These are phyloP conservation scores for Nomada goodeniana DNA, from an alignment of 2,888 invertebrate genomes.

Conservation along the genomic window DNA sequence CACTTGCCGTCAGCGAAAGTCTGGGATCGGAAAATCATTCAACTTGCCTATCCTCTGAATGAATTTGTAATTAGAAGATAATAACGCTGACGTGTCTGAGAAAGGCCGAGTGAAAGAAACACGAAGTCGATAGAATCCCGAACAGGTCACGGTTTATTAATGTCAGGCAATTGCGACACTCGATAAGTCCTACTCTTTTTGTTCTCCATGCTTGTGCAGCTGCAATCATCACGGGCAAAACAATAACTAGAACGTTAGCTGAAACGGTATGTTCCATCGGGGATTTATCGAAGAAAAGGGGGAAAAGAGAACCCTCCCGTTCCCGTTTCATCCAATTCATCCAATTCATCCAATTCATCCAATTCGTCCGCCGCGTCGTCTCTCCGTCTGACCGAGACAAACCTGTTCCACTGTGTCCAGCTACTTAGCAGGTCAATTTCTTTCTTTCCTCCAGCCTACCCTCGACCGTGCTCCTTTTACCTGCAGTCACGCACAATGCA, in stretches of 20 bases:
- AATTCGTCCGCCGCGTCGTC: neutral
- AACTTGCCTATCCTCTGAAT: constrained; percentile 31
- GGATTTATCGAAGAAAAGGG: neutral
- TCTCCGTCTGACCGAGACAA: constrained; percentile 19
- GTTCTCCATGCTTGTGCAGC: neutral
- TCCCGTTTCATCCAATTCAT: neutral
- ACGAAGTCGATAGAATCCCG: constrained; percentile 19
- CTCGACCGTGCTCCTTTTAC: neutral
- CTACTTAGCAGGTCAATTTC: constrained; percentile 21
- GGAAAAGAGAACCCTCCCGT: no score
- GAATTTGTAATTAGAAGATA: constrained; percentile 60
- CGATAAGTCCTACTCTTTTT: constrained; percentile 11
- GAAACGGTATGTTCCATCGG: neutral
- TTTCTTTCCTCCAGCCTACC: neutral
- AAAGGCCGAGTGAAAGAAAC: constrained; percentile 39
- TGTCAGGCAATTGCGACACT: constrained; percentile 21
- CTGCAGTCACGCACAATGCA: neutral
- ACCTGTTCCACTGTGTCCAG: constrained; percentile 32
- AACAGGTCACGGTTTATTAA: constrained; percentile 40
- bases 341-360: no score
- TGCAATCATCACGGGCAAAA: neutral
- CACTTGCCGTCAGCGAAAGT: neutral
- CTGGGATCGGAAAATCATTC: constrained; percentile 24
- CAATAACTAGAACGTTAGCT: neutral
- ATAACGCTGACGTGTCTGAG: constrained; percentile 33